These are phyloP conservation scores for Nycticorax nycticorax DNA, from an alignment of 2,113 vertebrate species.

Conservation along the genomic window DNA sequence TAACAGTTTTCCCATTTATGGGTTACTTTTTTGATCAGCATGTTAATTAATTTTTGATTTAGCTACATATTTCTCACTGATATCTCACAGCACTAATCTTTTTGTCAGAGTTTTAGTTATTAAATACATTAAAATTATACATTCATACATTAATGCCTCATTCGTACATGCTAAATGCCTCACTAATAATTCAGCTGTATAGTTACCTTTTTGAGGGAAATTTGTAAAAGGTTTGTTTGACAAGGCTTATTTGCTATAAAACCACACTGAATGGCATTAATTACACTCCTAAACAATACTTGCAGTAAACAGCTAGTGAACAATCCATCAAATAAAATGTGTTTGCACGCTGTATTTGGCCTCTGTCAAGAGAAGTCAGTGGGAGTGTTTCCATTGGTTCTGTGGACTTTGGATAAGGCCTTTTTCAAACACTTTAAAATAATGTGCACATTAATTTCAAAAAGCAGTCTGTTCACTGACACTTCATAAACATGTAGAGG, in stretches of 20 bases:
- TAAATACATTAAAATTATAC: constrained; percentile 22
- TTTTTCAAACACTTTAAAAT: constrained; percentile 26
- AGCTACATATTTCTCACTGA: neutral
- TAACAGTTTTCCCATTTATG: neutral
- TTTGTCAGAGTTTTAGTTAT: constrained; percentile 13
- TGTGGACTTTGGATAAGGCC: neutral
- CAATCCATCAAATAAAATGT: constrained; percentile 23
- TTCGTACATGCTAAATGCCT: neutral
- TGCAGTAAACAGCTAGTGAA: constrained; percentile 6
- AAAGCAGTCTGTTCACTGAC: neutral
- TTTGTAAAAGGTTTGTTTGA: constrained; percentile 15
- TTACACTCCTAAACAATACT: constrained; percentile 38
- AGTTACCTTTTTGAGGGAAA: neutral
- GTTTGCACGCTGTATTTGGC: neutral
- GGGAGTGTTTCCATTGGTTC: neutral
- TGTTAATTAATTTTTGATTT: constrained; percentile 27
- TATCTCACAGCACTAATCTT: constrained; percentile 19
- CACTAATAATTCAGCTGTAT: neutral
- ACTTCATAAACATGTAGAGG: neutral
- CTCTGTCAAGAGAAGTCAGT: neutral
- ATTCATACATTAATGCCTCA: neutral
- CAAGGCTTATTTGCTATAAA: neutral
- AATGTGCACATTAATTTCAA: constrained; percentile 27
- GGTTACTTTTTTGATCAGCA: neutral
- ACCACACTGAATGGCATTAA: constrained; percentile 10